These are phyloP conservation scores for Callosobruchus maculatus DNA, from an alignment of 2,888 invertebrate species.

Conservation along the genomic window DNA sequence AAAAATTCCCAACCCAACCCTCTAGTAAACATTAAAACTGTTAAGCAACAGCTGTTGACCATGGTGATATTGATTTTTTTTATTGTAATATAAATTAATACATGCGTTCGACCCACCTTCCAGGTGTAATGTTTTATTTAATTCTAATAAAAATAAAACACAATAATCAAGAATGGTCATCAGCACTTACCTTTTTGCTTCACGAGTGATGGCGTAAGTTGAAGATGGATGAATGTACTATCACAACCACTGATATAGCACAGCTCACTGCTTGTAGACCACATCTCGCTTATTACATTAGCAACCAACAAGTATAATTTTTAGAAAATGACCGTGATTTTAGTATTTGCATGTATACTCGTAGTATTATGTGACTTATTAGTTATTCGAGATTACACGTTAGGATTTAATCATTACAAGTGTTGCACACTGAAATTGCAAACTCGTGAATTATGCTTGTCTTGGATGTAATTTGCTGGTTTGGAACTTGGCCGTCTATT, in stretches of 20 bases:
- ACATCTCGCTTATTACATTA: background rate
- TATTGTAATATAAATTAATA: no score
- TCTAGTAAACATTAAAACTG: no score
- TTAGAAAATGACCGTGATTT: background rate
- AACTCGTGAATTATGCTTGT: background rate
- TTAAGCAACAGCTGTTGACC: no score
- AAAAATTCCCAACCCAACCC: no score
- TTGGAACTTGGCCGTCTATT: background rate
- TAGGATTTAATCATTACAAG: background rate
- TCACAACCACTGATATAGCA: background rate
- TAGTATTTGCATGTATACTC: background rate
- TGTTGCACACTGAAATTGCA: background rate
- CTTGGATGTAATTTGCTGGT: background rate
- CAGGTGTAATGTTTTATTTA: no score
- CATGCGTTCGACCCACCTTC: no score
- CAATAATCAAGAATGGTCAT: no score
- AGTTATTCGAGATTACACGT: background rate
- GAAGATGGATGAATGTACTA: background rate
- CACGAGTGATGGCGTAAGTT: background rate
- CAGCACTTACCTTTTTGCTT: background rate
- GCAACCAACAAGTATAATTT: background rate
- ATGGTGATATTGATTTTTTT: no score
- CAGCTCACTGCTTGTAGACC: background rate
- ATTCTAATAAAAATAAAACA: no score
- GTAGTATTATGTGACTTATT: background rate